A percentile compares a stretch with the other conserved stretches of the same genome.
These are phyloP conservation scores for Carabus problematicus DNA, from an alignment of 2,888 invertebrate genomes.

Conservation along the genomic window DNA sequence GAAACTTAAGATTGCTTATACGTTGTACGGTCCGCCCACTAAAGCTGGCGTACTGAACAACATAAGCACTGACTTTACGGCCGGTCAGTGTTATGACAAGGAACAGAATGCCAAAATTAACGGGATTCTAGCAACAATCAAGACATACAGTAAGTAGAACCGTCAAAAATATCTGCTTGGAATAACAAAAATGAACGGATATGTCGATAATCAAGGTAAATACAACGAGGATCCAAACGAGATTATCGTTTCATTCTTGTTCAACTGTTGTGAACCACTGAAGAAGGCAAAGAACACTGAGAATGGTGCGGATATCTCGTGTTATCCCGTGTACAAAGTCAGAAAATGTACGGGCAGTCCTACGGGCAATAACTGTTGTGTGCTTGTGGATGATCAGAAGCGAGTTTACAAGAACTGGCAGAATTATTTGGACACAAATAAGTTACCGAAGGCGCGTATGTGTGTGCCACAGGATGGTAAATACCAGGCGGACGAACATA, in stretches of 20 bases:
- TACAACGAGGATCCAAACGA: conserved; percentile 24
- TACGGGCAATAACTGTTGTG: conserved; percentile 44
- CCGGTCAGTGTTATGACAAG: conserved; percentile 46
- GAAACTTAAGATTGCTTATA: conserved; percentile 65
- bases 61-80: conserved; percentile 19
- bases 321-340: conserved; percentile 24
- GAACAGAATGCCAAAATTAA: conserved; percentile 50
- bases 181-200: background rate
- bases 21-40: conserved; percentile 64
- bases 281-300: background rate
- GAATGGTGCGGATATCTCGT: background rate
- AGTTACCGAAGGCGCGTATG: conserved; percentile 63
- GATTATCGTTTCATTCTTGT: conserved; percentile 45
- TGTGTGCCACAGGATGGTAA: conserved; percentile 64
- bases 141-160: conserved; percentile 44
- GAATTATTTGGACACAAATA: conserved; percentile 63
- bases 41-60: conserved; percentile 56
- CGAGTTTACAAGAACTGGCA: conserved; percentile 65
- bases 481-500: conserved; percentile 55
- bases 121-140: conserved; percentile 49
- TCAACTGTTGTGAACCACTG: conserved; percentile 47
- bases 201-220: conserved; percentile 19
- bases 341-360: conserved; percentile 31
- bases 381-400: conserved; percentile 61
- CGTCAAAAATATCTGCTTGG: background rate